phyloP scores from a whole-genome alignment of 2,797 vertebrate species.

The Pachyuromys duprasi region DNA sequence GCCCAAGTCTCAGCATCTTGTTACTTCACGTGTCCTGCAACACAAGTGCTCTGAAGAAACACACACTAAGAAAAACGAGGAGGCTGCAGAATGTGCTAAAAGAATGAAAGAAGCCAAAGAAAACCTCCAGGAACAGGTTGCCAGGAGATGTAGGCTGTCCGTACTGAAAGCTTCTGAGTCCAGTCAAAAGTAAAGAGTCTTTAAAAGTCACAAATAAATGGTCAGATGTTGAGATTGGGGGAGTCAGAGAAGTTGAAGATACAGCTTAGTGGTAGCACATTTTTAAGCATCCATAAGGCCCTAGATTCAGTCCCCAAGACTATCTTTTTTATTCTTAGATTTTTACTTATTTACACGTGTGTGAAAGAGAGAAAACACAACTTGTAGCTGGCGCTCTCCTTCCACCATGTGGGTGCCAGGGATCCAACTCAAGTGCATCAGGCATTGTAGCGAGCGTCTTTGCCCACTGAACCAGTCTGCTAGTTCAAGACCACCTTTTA shows the following conservation, averaged over 20 bases:
- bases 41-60: neutral
- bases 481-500: neutral
- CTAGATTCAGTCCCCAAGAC: neutral
- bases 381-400: neutral
- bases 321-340: neutral
- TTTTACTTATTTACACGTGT: neutral
- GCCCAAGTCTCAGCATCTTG: neutral
- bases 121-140: neutral
- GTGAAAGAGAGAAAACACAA: neutral
- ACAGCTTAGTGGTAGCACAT: neutral
- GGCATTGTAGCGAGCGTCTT: neutral
- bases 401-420: neutral
- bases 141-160: neutral
- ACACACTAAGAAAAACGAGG: neutral
- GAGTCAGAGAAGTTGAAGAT: neutral
- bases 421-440: neutral
- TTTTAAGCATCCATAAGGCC: neutral
- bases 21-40: neutral
- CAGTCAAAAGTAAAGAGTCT: neutral
- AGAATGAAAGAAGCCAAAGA: neutral
- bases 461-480: neutral
- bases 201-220: neutral
- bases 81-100: neutral
- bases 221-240: neutral
- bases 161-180: neutral